Conservation (phyloP, 2,888 invertebrate species). For the Eremobia ochroleuca region DNA sequence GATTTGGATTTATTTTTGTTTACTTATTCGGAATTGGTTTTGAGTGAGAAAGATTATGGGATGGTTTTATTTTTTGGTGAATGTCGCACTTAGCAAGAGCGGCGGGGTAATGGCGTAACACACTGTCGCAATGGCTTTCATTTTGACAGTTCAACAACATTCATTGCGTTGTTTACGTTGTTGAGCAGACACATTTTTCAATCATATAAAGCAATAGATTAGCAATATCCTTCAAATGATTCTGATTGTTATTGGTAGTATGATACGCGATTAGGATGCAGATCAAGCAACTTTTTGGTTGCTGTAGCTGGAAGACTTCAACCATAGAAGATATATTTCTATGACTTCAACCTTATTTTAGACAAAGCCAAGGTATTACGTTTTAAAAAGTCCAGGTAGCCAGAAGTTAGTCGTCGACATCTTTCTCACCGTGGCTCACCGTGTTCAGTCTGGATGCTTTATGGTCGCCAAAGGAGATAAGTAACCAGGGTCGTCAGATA, state of each 20-base stretch:
- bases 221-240: not conserved
- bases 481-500: too few species aligned
- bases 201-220: not conserved
- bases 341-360: not conserved
- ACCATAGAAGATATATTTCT: too few species aligned
- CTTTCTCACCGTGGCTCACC: not conserved
- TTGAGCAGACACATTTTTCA: not conserved
- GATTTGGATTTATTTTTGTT: slow-evolving; percentile 64
- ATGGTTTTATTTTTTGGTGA: not conserved
- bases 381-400: too few species aligned
- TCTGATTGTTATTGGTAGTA: too few species aligned
- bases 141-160: not conserved
- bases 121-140: not conserved
- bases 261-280: too few species aligned
- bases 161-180: not conserved
- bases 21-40: slow-evolving; percentile 40
- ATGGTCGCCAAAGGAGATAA: too few species aligned
- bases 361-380: not conserved
- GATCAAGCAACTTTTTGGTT: not conserved
- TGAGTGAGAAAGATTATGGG: not conserved
- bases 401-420: not conserved
- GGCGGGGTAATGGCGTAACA: not conserved
- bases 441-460: not conserved
- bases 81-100: not conserved
- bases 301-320: too few species aligned